Conservation (phyloP, 30 jellyfish, hydroid and myxozoan species). For the Aurelia coerulea region DNA sequence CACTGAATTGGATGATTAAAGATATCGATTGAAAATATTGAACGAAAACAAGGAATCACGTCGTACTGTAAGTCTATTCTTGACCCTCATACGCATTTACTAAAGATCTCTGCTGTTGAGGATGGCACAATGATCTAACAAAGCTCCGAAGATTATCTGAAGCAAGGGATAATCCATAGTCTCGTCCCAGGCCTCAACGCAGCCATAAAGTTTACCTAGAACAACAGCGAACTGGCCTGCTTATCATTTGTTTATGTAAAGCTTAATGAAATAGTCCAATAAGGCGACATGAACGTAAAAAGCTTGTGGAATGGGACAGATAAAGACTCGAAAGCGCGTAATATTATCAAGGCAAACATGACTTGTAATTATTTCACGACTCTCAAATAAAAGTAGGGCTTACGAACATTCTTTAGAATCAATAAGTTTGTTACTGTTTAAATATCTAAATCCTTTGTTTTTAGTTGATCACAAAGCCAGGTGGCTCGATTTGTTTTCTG, state of each 20-base stretch:
- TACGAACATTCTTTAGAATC: conserved; percentile 18
- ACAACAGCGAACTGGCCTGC: no score
- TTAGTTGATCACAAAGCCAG: conserved; percentile 38
- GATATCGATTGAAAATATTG: no score
- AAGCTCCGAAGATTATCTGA: no score
- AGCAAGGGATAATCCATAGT: no score
- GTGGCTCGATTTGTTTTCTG: conserved; percentile 43
- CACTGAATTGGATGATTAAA: no score
- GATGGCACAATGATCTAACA: no score
- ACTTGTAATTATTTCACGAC: conserved; percentile 15
- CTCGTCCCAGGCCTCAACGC: no score
- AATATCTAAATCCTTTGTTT: conserved; percentile 45
- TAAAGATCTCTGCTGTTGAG: no score
- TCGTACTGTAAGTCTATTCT: no score
- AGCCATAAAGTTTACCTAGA: no score
- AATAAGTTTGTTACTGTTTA: conserved; percentile 45
- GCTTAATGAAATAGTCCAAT: conserved; percentile 27
- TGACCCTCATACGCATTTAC: no score
- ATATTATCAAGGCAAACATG: conserved; percentile 4
- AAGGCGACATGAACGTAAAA: conserved; percentile 12
- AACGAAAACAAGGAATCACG: no score
- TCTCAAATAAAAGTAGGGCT: background rate
- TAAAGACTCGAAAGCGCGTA: background rate
- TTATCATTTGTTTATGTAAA: conserved; percentile 1
- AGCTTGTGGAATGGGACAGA: conserved; percentile 13